Evolutionary conservation across 2,888 invertebrate species (phyloP).

Genomic region (Athalia rosae): DNA sequence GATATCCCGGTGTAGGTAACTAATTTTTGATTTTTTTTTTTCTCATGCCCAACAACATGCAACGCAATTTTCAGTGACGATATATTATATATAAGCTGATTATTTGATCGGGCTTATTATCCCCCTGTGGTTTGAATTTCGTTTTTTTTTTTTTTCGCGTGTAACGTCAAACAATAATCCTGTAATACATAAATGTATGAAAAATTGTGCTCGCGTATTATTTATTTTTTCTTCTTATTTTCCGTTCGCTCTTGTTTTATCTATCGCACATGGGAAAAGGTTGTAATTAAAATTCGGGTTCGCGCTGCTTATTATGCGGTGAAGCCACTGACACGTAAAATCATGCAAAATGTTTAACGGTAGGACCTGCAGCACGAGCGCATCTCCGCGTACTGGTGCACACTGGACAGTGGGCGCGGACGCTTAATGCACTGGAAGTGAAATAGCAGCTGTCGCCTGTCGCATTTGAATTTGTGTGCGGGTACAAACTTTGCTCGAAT

Average conservation of each 20-base stretch:
- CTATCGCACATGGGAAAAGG: conserved; percentile 49
- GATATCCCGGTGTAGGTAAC: too few species aligned
- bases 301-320: conserved; percentile 63
- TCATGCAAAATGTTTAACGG: conserved; percentile 64
- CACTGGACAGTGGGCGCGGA: conserved; percentile 47
- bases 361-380: conserved; percentile 62
- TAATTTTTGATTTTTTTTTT: too few species aligned
- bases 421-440: conserved; percentile 66
- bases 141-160: too few species aligned
- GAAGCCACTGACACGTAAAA: conserved; percentile 64
- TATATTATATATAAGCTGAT: too few species aligned
- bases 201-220: background rate
- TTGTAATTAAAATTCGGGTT: conserved; percentile 64
- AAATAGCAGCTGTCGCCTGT: conserved; percentile 65
- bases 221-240: conserved; percentile 29
- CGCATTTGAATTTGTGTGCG: conserved; percentile 57
- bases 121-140: too few species aligned
- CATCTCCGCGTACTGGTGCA: conserved; percentile 54
- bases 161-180: too few species aligned
- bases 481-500: conserved; percentile 17
- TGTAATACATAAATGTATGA: too few species aligned
- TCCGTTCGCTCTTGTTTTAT: conserved; percentile 24
- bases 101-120: too few species aligned
- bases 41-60: too few species aligned
- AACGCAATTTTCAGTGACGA: too few species aligned